Base-by-base conservation (phyloP, 2,888 invertebrate species). In the Carcina quercana region DNA sequence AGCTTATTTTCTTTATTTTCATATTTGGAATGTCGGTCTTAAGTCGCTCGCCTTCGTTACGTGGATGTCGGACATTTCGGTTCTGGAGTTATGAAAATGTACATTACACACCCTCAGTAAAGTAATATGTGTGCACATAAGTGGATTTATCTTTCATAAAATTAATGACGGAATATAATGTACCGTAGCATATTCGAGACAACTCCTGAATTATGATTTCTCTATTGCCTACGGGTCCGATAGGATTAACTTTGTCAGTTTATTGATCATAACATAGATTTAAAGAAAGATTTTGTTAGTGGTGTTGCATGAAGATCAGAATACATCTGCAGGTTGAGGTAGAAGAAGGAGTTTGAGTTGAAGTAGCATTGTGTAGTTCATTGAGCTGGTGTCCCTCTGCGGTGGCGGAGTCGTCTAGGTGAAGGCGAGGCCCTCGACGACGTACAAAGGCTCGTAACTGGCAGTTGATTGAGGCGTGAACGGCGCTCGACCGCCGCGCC, bases 1-100 rank as follows among this genome's bases (percentile, higher is more conserved):
- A 74, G 79, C 76, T 82, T 83, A 84, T 84, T 83, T 83, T 80
- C 83, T 84, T 82, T 83, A 83, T 83, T 83, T 82, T 84, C 80
- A 84, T 85, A 83, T 80, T 69, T 73, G 73, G 65, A 71, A 71
- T 71, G 70, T 74, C 60, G 71, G 62, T 69, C 72, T 74, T 53
- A 70, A 75, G 74, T 63, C 60, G 59, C 54, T 60, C 62, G 60
- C 59, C 55, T 55, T 48, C 34, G 48, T 48, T 50, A 46, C 25
- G 40, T 53, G 62, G 50, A 65, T 56, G 59, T 69, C 42, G 40
- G 68, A 59, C 68, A 56, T 71, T 73, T 65, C 45, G 50, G 47
- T 50, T 48, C 60, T 61, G 50, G 43, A 47, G 50, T 48, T 54
- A 51, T 50, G 40, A 48, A 43, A 22, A 22, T 22, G 4, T 22